Percentiles rank a stretch among this genome's conserved stretches.
Conservation (phyloP, 2,113 vertebrate genomes). For the Psittacula cyanocephala region DNA sequence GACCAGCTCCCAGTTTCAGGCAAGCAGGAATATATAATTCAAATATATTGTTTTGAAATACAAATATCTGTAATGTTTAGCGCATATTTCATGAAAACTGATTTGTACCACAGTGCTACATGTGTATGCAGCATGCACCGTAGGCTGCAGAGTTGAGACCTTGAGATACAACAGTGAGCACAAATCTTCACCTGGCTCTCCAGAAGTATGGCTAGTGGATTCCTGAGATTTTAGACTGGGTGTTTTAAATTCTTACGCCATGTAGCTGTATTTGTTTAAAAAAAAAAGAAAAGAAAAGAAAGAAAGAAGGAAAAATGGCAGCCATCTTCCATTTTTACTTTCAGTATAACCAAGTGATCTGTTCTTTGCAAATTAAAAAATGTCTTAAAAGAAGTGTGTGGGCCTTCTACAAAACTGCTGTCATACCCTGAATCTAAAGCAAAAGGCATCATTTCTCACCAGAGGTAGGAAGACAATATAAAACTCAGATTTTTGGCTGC, state of each 20-base stretch:
- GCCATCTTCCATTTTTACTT: neutral
- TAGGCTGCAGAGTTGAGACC: neutral
- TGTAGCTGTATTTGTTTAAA: neutral
- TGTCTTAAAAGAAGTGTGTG: neutral
- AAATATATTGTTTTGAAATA: neutral
- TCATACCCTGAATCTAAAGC: neutral
- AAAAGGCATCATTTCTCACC: neutral
- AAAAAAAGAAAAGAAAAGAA: neutral
- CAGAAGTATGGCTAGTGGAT: neutral
- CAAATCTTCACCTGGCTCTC: neutral
- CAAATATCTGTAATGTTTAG: neutral
- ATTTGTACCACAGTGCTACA: neutral
- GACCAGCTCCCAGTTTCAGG: neutral
- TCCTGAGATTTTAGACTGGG: neutral
- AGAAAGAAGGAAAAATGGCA: neutral
- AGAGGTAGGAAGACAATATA: neutral
- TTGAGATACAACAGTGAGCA: neutral
- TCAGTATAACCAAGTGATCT: neutral
- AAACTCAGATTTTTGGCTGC: slow-evolving; percentile 19
- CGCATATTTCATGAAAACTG: neutral
- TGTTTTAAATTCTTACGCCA: neutral
- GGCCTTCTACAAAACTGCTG: neutral
- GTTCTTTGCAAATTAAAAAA: slow-evolving; percentile 2
- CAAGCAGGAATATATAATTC: neutral
- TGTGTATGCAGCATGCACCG: neutral